phyloP scores from a whole-genome alignment of 2,888 invertebrate species.

The Drosophila limbata region DNA sequence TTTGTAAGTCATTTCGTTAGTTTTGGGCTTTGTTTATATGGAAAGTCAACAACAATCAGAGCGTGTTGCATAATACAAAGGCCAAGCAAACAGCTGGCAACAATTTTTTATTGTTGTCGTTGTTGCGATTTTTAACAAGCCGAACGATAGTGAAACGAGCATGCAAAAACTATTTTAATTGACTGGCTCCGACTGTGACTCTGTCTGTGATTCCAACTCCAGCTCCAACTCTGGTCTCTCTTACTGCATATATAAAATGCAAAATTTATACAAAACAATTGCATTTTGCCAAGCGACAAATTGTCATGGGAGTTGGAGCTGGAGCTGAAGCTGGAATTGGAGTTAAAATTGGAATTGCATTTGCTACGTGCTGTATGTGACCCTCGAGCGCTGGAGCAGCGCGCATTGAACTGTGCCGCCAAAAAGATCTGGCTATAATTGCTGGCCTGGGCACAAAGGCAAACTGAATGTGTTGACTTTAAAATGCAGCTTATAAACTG shows the following conservation, averaged over 20 bases:
- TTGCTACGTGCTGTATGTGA: slow-evolving; percentile 55
- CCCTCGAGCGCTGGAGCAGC: slow-evolving; percentile 62
- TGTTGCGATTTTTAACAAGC: slow-evolving; percentile 72
- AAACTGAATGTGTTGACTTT: not conserved
- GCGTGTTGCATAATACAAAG: slow-evolving; percentile 79
- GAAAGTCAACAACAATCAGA: slow-evolving; percentile 72
- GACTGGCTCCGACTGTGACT: slow-evolving; percentile 51
- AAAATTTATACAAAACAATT: slow-evolving; percentile 73
- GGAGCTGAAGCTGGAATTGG: slow-evolving; percentile 27
- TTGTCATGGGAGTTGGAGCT: slow-evolving; percentile 73
- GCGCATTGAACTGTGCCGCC: slow-evolving; percentile 72
- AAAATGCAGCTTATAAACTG: slow-evolving; percentile 8
- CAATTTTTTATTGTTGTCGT: slow-evolving; percentile 48
- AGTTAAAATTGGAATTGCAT: slow-evolving; percentile 40
- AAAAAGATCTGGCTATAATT: slow-evolving; percentile 46
- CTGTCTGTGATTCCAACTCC: slow-evolving; percentile 9
- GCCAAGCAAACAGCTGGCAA: slow-evolving; percentile 65
- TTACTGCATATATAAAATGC: slow-evolving; percentile 51
- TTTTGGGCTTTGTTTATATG: slow-evolving; percentile 35
- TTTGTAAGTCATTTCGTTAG: slow-evolving; percentile 5
- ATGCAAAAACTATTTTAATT: slow-evolving; percentile 79
- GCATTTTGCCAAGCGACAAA: slow-evolving; percentile 77
- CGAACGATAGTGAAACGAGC: slow-evolving; percentile 76
- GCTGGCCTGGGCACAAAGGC: slow-evolving; percentile 14
- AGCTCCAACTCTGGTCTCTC: not conserved